Conservation (phyloP, 1,140 invertebrate genomes). For the Gerris buenoi region DNA sequence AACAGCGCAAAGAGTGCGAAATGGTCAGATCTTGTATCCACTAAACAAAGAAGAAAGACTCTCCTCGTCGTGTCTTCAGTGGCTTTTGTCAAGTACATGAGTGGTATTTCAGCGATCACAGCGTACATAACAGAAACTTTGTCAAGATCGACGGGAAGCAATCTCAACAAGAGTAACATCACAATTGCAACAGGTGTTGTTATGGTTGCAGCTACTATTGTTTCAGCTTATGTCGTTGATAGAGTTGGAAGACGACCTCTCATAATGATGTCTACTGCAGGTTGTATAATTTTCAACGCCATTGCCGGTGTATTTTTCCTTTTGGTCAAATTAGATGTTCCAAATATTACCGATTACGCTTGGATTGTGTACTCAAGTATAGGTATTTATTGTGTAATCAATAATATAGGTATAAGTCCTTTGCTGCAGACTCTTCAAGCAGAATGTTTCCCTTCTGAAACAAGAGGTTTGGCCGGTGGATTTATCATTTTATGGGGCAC, state of each 20-base stretch:
- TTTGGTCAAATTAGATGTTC: constrained; percentile 4
- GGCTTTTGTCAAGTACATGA: constrained; percentile 14
- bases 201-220: constrained; percentile 23
- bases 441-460: constrained; percentile 33
- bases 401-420: constrained; percentile 31
- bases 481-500: constrained; percentile 29
- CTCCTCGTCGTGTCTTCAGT: constrained; percentile 15
- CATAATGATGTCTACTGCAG: constrained; percentile 27
- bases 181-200: constrained; percentile 25
- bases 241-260: constrained; percentile 30
- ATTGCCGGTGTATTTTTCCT: constrained; percentile 12
- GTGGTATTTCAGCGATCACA: constrained; percentile 14
- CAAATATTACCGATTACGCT: constrained; percentile 7
- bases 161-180: constrained; percentile 5
- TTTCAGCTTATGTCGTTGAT: constrained; percentile 26
- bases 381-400: constrained; percentile 28
- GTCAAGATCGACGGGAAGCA: constrained; percentile 32
- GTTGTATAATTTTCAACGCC: constrained; percentile 8
- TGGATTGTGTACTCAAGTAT: constrained; percentile 29
- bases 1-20: constrained; percentile 5
- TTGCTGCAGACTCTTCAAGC: constrained; percentile 31
- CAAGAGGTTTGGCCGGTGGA: constrained; percentile 32
- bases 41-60: constrained; percentile 10
- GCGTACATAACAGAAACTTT: constrained; percentile 28
- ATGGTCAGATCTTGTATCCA: constrained; percentile 9